Percentiles rank a stretch among this genome's conserved stretches.
Evolutionary conservation across 2,113 vertebrate species (phyloP).

Genomic region (Gopherus flavomarginatus): DNA sequence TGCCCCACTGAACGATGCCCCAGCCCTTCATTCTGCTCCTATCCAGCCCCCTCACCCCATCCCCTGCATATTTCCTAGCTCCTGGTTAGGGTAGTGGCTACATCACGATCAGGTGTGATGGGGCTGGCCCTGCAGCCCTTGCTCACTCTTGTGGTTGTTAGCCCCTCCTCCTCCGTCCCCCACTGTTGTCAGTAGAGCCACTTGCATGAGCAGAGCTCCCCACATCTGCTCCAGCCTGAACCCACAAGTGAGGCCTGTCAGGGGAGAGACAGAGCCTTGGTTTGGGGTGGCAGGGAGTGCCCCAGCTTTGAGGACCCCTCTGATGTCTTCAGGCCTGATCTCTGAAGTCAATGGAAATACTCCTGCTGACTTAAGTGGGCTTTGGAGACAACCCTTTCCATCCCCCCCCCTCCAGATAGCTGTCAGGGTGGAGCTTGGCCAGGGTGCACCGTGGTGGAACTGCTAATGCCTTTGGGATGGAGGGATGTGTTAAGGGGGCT

Average conservation of each 20-base stretch:
- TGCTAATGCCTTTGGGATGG: background rate
- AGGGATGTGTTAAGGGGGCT: background rate
- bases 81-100: background rate
- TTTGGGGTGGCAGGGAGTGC: slow-evolving; percentile 4
- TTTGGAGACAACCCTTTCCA: slow-evolving; percentile 5
- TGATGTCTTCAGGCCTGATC: background rate
- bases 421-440: background rate
- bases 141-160: slow-evolving; percentile 13
- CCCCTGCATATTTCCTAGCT: slow-evolving; percentile 14
- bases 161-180: background rate
- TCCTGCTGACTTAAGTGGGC: background rate
- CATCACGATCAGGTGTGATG: background rate
- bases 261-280: background rate
- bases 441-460: background rate
- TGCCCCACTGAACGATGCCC: slow-evolving; percentile 45
- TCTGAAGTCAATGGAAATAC: background rate
- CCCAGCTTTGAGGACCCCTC: background rate
- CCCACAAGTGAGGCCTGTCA: background rate
- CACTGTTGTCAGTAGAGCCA: background rate
- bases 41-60: background rate
- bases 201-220: background rate
- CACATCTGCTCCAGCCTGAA: background rate
- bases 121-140: slow-evolving; percentile 28
- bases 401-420: fast-evolving
- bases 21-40: background rate